Evolutionary conservation across 2,888 invertebrate genomes (phyloP), one percentile per base, ranked within the genome.

Genomic region (Zhuqinia jingwanae): DNA sequence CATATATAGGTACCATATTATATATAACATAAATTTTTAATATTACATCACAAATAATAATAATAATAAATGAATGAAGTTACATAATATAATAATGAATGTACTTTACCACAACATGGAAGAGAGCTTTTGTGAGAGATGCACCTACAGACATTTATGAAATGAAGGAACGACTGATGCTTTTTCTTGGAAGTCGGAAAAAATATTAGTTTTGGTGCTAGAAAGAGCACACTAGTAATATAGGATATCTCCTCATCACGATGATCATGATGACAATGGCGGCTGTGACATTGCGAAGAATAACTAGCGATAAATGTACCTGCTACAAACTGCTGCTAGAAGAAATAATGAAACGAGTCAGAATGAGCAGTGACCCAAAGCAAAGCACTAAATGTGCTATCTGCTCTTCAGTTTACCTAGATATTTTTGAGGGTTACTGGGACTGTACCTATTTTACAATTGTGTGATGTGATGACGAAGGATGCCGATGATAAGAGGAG

Each of bases 381-480:
- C 36, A 36, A 36, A 47, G 13, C 47, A n/a, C 5, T 2, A 10
- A 5, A 47, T 10, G 11, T 47, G 47, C 13, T n/a, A 47, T 47
- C 13, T 47, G 47, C 47, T 10, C 58, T 15, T 2, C 15, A 36
- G 36, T 36, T 36, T 6, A n/a, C n/a, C 47, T 6, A 53, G n/a
- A 58, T 42, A 65, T 65, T 65, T 36, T 65, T 65, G 65, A 65
- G 42, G 65, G 42, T 36, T 65, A 65, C 65, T 17, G 36, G 30
- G 65, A 17, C 65, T 65, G n/a, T n/a, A 42, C 65, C 65, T 65
- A 65, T n/a, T 30, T 60, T 60, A 13, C 15, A n/a, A 60, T 30
- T 5, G 27, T 56, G 20, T 5, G 53, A 63, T 60, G 13, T 60
- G 3, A 22, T 75, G 75, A 53, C 53, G 27, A 27, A 75, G 75